Percentiles rank a stretch among this genome's conserved stretches.
Conservation (phyloP, 2,113 vertebrate genomes). For the Typhlomys cinereus region DNA sequence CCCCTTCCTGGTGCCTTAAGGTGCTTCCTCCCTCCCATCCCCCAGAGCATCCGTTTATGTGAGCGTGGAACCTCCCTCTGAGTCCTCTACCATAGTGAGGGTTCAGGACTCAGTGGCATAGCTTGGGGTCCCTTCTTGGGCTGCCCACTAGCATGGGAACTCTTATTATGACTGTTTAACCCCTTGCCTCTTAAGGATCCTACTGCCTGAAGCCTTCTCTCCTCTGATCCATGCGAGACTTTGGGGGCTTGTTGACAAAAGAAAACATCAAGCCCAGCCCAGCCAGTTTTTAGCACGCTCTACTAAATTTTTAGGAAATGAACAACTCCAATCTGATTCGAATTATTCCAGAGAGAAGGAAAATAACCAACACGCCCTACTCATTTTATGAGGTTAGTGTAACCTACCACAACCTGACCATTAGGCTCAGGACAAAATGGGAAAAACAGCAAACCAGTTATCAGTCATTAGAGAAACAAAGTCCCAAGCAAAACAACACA, state of each 20-base stretch:
- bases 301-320: slow-evolving; percentile 5
- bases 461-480: background rate
- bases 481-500: background rate
- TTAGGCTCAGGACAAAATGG: background rate
- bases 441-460: background rate
- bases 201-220: no score
- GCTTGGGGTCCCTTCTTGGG: no score
- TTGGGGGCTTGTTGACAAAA: background rate
- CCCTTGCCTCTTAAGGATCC: no score
- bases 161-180: no score
- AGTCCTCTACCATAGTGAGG: no score
- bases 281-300: background rate
- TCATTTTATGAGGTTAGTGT: background rate
- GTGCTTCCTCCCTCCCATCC: no score
- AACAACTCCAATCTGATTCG: background rate
- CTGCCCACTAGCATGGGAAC: no score
- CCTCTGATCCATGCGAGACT: no score
- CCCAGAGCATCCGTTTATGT: no score
- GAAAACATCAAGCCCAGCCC: background rate
- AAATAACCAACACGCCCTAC: background rate
- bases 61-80: no score
- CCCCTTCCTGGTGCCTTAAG: no score
- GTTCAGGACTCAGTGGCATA: no score
- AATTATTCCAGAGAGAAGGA: background rate
- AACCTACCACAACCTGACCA: background rate